Evolutionary conservation across 2,797 vertebrate genomes (phyloP).

Genomic region (Etheostoma perlongum): DNA sequence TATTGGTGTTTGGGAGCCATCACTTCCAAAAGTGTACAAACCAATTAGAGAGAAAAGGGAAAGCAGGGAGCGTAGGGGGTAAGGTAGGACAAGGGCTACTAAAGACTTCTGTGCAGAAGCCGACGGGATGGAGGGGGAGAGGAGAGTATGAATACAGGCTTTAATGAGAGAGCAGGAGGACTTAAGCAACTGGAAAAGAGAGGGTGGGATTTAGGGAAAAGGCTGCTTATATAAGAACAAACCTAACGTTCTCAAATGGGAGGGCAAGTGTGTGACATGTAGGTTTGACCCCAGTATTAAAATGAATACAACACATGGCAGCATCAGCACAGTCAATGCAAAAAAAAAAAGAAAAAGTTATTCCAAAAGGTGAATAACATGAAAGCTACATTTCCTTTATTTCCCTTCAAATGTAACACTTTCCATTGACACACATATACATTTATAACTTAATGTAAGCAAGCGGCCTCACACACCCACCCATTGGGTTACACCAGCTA

Average conservation of each 20-base stretch:
- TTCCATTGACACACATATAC: background rate
- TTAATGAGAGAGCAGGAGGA: slow-evolving; percentile 70
- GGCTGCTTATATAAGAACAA: slow-evolving; percentile 70
- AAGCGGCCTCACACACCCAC: background rate
- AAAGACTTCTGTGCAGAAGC: slow-evolving; percentile 59
- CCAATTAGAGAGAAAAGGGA: slow-evolving; percentile 66
- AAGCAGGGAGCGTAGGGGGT: slow-evolving; percentile 50
- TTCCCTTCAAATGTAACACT: background rate
- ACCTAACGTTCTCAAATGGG: slow-evolving; percentile 39
- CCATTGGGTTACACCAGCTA: background rate
- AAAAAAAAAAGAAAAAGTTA: background rate
- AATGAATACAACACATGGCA: slow-evolving; percentile 31
- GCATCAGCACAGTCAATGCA: background rate
- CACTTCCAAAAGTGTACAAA: slow-evolving; percentile 52
- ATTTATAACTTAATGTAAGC: background rate
- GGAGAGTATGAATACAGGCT: slow-evolving; percentile 59
- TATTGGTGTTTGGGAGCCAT: slow-evolving; percentile 27
- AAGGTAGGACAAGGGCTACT: slow-evolving; percentile 51
- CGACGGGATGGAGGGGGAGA: slow-evolving; percentile 35
- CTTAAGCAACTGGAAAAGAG: slow-evolving; percentile 47
- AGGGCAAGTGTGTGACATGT: slow-evolving; percentile 32
- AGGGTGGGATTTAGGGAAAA: slow-evolving; percentile 67
- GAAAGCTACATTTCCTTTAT: background rate
- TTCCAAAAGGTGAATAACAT: slow-evolving; percentile 4
- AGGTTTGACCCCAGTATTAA: slow-evolving; percentile 34